These are phyloP conservation scores for Galbula dea DNA, from an alignment of 2,113 vertebrate species.

Conservation along the genomic window DNA sequence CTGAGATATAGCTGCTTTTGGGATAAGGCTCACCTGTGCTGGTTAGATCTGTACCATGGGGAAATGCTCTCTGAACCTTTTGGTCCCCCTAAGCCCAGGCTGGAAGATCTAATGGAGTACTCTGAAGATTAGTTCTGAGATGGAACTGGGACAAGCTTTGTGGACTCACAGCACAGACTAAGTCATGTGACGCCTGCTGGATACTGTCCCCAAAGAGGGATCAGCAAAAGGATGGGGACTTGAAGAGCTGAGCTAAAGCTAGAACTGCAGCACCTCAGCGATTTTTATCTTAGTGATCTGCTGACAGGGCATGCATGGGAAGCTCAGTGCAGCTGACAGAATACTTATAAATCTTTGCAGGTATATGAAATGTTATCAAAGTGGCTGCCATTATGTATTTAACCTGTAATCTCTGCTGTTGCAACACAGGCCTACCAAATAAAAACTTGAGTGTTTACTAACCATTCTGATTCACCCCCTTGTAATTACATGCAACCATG, in stretches of 20 bases:
- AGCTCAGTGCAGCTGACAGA: background rate
- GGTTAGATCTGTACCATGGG: background rate
- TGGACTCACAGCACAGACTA: background rate
- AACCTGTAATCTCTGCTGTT: background rate
- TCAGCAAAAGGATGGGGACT: background rate
- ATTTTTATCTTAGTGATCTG: background rate
- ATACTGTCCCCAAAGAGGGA: background rate
- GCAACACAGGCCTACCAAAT: background rate
- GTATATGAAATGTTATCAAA: background rate
- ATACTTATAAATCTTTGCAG: background rate
- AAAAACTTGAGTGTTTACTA: background rate
- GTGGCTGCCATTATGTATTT: background rate
- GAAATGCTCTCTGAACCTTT: background rate
- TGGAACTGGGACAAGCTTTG: background rate
- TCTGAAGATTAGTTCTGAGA: background rate
- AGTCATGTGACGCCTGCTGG: background rate
- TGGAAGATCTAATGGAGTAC: background rate
- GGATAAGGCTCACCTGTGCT: background rate
- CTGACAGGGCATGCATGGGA: background rate
- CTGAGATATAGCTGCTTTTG: background rate
- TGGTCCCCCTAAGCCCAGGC: rapidly evolving
- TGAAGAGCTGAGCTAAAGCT: background rate
- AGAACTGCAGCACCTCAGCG: background rate
- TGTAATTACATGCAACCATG: background rate
- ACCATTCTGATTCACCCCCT: background rate